Percentiles rank a stretch among this genome's conserved stretches.
Evolutionary conservation across 1,140 invertebrate species (phyloP).

Genomic region (Cylas formicarius): DNA sequence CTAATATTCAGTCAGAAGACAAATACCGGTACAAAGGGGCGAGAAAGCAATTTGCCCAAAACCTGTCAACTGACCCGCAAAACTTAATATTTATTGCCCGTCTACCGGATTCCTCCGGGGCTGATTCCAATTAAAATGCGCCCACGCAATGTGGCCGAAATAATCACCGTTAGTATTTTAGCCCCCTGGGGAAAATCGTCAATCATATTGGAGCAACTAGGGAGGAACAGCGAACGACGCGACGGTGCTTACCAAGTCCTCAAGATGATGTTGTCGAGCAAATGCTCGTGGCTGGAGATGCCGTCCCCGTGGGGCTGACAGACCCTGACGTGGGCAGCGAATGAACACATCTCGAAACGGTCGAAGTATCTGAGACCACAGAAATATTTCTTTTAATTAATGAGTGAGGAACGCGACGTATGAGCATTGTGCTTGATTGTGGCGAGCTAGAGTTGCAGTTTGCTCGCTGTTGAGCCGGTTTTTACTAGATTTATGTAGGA

Average conservation of each 20-base stretch:
- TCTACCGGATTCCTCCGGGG: no score
- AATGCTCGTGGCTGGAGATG: constrained; percentile 51
- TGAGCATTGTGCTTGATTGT: neutral
- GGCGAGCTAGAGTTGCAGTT: neutral
- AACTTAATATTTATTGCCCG: no score
- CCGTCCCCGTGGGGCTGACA: constrained; percentile 58
- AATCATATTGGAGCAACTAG: neutral
- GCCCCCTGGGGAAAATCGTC: neutral
- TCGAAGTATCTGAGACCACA: constrained; percentile 52
- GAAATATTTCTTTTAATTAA: constrained; percentile 10
- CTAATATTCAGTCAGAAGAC: no score
- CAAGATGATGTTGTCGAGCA: constrained; percentile 52
- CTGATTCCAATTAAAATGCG: no score
- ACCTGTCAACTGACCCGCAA: no score
- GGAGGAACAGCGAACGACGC: no score
- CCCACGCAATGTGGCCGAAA: neutral
- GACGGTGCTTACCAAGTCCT: constrained; percentile 43
- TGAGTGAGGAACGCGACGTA: neutral
- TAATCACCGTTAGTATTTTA: neutral
- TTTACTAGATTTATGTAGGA: neutral
- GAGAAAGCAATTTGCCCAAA: no score
- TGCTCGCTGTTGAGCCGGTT: neutral
- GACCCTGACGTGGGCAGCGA: constrained; percentile 49
- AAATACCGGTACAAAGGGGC: no score
- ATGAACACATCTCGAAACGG: constrained; percentile 54